Evolutionary conservation across 2,888 invertebrate genomes (phyloP).

Genomic region (Mesoligia furuncula): DNA sequence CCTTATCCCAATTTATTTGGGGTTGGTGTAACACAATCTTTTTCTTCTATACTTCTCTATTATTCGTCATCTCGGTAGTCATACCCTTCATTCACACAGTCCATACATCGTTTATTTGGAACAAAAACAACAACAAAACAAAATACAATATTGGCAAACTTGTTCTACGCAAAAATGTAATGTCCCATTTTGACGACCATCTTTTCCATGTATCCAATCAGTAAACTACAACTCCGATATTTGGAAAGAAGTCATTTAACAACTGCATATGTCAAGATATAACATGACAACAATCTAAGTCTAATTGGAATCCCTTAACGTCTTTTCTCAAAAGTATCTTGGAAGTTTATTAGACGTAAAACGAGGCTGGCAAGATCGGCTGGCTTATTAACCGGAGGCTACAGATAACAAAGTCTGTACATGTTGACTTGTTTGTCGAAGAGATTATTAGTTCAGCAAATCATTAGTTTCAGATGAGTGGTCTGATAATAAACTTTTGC

Average conservation of each 20-base stretch:
- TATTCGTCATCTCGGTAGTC: neutral
- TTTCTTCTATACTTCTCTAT: neutral
- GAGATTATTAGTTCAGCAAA: constrained; percentile 48
- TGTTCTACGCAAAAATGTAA: neutral
- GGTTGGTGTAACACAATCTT: too few relatives aligned
- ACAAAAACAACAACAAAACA: neutral
- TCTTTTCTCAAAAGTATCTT: constrained; percentile 23
- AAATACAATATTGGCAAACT: neutral
- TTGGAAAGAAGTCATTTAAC: neutral
- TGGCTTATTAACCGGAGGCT: constrained; percentile 30
- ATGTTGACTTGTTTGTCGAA: constrained; percentile 43
- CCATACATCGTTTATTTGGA: neutral
- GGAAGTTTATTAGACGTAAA: constrained; percentile 26
- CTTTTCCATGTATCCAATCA: constrained; percentile 8
- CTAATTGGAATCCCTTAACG: constrained; percentile 14
- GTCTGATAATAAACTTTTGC: constrained; percentile 42
- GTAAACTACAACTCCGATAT: neutral
- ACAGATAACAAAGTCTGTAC: constrained; percentile 36
- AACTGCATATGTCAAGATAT: neutral
- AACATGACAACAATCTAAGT: neutral
- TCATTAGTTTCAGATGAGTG: constrained; percentile 44
- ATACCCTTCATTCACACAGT: neutral
- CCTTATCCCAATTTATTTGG: too few relatives aligned
- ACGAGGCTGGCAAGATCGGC: constrained; percentile 21
- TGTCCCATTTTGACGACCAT: too few relatives aligned